Conservation (phyloP, 2,113 vertebrate species). For the Cardinalis cardinalis region DNA sequence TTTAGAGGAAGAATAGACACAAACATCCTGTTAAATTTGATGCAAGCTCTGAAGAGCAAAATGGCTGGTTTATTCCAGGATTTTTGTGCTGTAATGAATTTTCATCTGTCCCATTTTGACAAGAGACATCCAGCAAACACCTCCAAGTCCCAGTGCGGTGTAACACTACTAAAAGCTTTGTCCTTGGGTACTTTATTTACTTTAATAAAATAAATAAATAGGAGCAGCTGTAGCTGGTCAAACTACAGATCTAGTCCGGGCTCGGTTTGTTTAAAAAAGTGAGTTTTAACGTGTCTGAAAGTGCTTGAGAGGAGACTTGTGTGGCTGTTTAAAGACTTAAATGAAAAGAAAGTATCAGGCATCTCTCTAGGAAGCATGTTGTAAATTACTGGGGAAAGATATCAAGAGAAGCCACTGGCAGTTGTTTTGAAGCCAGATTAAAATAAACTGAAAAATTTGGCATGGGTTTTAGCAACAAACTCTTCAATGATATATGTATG, state of each 20-base stretch:
- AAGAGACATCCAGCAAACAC: background rate
- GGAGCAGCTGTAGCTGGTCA: conserved; percentile 4
- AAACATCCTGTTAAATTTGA: background rate
- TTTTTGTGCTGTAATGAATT: background rate
- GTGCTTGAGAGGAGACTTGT: background rate
- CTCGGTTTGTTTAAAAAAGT: background rate
- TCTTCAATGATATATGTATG: background rate
- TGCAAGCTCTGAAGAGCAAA: background rate
- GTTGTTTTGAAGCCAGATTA: conserved; percentile 2
- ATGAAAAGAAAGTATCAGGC: background rate
- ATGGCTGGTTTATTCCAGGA: background rate
- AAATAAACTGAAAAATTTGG: conserved; percentile 14
- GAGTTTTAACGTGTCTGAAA: background rate
- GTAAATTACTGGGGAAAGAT: background rate
- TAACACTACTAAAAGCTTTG: background rate
- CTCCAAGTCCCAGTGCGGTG: background rate
- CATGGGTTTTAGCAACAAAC: background rate
- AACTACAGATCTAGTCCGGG: background rate
- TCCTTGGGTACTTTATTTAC: background rate
- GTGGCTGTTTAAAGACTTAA: background rate
- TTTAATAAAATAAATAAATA: background rate
- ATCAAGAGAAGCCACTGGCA: background rate
- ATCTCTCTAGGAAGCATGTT: background rate
- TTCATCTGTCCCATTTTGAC: background rate
- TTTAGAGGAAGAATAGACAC: background rate